These are phyloP conservation scores for Acronicta aceris DNA, from an alignment of 2,888 invertebrate species.

Conservation along the genomic window DNA sequence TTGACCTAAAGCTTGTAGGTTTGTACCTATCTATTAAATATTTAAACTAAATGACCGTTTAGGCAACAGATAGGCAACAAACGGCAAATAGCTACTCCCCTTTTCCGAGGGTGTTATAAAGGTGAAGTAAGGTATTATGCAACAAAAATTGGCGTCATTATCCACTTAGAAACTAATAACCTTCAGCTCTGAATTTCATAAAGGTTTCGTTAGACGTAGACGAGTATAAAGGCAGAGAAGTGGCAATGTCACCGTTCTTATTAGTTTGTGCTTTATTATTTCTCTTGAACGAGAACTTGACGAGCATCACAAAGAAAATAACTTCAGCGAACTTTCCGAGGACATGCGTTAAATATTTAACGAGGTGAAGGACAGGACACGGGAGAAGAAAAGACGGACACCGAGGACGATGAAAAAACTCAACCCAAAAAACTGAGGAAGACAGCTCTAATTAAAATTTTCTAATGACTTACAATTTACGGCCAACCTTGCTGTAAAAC, in stretches of 20 bases:
- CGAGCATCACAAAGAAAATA: not conserved
- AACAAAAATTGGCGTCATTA: not conserved
- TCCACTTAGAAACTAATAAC: not conserved
- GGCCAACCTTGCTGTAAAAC: slow-evolving; percentile 27
- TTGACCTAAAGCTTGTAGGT: not conserved
- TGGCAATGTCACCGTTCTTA: not conserved
- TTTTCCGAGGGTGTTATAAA: not conserved
- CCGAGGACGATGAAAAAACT: slow-evolving; percentile 16
- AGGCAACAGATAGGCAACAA: not conserved
- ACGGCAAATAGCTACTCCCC: not conserved
- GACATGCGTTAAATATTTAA: slow-evolving; percentile 4
- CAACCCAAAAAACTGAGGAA: slow-evolving; percentile 8
- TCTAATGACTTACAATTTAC: slow-evolving; percentile 40
- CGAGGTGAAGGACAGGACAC: slow-evolving; percentile 11
- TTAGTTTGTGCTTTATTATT: not conserved
- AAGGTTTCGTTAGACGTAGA: not conserved
- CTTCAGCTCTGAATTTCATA: not conserved
- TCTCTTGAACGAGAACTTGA: too few species aligned
- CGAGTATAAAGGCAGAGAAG: not conserved
- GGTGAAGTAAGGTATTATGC: not conserved
- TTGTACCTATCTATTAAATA: not conserved
- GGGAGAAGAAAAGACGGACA: slow-evolving; percentile 17
- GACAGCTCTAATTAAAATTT: slow-evolving; percentile 32
- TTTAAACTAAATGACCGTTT: not conserved
- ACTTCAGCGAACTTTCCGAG: not conserved